A percentile compares a stretch with the other conserved stretches of the same genome.
Conservation (phyloP, 2,113 vertebrate genomes). For the Takifugu bimaculatus region DNA sequence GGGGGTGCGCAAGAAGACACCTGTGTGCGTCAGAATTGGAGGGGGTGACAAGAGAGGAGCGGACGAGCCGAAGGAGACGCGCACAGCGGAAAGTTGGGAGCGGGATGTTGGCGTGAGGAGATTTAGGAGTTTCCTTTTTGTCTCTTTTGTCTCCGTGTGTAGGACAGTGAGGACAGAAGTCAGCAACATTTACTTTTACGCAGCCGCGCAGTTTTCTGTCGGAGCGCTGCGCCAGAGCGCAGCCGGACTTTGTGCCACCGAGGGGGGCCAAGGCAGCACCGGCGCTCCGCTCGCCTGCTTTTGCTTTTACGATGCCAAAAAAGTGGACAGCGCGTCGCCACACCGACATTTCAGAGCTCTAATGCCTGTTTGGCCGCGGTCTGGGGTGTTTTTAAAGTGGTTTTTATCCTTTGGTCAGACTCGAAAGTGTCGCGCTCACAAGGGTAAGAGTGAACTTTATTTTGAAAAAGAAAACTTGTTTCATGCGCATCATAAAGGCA, state of each 20-base stretch:
- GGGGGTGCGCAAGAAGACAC: constrained; percentile 54
- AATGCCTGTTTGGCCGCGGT: neutral
- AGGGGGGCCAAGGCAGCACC: neutral
- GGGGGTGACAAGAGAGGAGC: constrained; percentile 64
- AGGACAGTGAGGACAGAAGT: constrained; percentile 36
- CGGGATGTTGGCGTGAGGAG: neutral
- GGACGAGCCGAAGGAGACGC: constrained; percentile 51
- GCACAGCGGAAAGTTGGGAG: constrained; percentile 56
- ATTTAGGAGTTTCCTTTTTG: neutral
- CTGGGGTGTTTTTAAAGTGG: too few relatives aligned
- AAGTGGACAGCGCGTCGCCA: constrained; percentile 2
- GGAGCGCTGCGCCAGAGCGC: too few relatives aligned
- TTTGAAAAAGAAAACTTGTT: too few relatives aligned
- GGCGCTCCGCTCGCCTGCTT: neutral
- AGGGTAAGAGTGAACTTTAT: too few relatives aligned
- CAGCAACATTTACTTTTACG: too few relatives aligned
- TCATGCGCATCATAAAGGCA: too few relatives aligned
- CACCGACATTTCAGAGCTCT: constrained; percentile 1
- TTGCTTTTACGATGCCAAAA: neutral
- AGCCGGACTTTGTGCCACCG: constrained; percentile 28
- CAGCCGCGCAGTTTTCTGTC: too few relatives aligned
- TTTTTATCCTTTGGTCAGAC: too few relatives aligned
- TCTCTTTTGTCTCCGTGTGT: neutral
- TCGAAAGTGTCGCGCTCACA: too few relatives aligned
- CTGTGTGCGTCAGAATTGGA: constrained; percentile 69